Base-by-base conservation (phyloP, 2,888 invertebrate species). In the Hemistola chrysoprasaria region DNA sequence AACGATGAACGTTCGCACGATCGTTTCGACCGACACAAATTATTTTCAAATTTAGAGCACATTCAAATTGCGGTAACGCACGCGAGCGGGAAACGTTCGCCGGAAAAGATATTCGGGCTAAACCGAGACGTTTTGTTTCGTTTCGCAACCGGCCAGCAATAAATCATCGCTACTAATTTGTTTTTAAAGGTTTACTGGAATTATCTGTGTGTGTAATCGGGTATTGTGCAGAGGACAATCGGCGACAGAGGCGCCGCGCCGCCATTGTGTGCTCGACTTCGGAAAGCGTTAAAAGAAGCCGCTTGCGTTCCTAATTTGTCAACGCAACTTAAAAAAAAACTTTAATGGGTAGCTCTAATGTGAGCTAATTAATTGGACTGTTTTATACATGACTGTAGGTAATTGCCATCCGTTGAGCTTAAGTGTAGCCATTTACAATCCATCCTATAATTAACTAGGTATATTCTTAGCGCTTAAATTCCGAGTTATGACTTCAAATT, bases 121-220 rank as follows among this genome's bases (percentile, higher is more conserved):
- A 63, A 56, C 45, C 45, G 48, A 65, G 64, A 62, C 59, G 63
- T 58, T 65, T 65, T 59, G 58, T 62, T 65, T 58, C 56, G 63
- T 85, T 79, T 82, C 81, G 83, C 78, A 85, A 85, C 73, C 55
- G 49, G 69, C 66, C 65, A 58, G 75, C 62, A 83, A 87, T 87
- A 87, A 87, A 87, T 87, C 87, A 87, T 84, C 67, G 77, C 76
- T 71, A 75, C 86, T 88, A 87, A 88, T 88, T 87, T 88, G 84
- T 83, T 88, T 87, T 88, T 87, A 85, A 88, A 88, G 78, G 82
- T 83, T 85, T 82, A 78, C 79, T 77, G 72, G 76, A 73, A 78
- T 78, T 78, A 78, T 81, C 81, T 79, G 75, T 73, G 72, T 77
- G 75, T 76, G 80, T 76, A 83, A 83, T 80, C 80, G 79, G 53